phyloP scores from a whole-genome alignment of 2,888 invertebrate genomes.

The Drosophila emarginata region DNA sequence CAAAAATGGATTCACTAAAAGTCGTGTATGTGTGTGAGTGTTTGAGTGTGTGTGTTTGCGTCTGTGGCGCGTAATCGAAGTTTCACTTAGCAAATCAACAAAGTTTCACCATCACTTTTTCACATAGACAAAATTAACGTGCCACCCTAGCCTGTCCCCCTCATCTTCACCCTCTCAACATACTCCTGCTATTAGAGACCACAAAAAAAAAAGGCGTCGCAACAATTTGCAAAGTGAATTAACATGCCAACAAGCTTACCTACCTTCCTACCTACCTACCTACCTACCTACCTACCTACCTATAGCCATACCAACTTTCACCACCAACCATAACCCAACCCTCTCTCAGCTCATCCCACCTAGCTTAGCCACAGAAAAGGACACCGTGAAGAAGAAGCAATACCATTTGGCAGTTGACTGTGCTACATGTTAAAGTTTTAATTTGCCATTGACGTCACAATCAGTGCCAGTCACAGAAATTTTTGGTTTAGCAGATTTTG shows the following conservation, averaged over 20 bases:
- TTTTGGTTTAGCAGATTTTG: conserved; percentile 27
- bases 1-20: conserved; percentile 38
- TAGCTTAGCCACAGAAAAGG: conserved; percentile 23
- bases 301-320: conserved; percentile 30
- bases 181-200: neutral
- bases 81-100: conserved; percentile 75
- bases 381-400: conserved; percentile 13
- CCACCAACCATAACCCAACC: neutral
- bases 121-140: conserved; percentile 71
- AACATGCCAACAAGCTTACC: conserved; percentile 59
- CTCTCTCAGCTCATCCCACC: conserved; percentile 3
- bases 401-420: conserved; percentile 30
- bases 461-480: conserved; percentile 39
- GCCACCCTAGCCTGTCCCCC: conserved; percentile 18
- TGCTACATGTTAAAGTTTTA: conserved; percentile 74
- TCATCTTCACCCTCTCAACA: neutral
- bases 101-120: conserved; percentile 52
- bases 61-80: conserved; percentile 63
- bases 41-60: conserved; percentile 35
- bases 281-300: conserved; percentile 39
- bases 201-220: conserved; percentile 41
- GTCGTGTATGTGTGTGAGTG: conserved; percentile 27
- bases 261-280: conserved; percentile 39
- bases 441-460: conserved; percentile 72
- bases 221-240: conserved; percentile 75